phyloP scores from a whole-genome alignment of 1,140 invertebrate genomes.

The Idris sp. region DNA sequence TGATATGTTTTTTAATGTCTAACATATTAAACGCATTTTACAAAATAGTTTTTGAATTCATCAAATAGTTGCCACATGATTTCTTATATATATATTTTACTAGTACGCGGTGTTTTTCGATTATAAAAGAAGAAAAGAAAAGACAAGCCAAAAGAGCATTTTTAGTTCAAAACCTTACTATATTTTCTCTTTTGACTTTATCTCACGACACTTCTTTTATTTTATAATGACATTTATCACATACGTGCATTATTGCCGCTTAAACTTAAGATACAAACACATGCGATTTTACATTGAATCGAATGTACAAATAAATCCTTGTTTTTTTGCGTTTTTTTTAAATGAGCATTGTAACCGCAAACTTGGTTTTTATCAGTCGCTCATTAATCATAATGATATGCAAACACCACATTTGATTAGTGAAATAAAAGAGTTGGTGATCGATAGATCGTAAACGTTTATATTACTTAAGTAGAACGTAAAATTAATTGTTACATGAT shows the following conservation, averaged over 20 bases:
- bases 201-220: conserved; percentile 34
- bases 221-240: conserved; percentile 61
- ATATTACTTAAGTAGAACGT: no score
- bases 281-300: conserved; percentile 33
- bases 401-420: conserved; percentile 24
- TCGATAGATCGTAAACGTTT: no score
- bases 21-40: conserved; percentile 8
- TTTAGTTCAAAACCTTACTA: conserved; percentile 16
- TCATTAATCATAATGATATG: conserved; percentile 48
- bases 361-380: conserved; percentile 10
- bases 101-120: conserved; percentile 24
- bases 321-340: conserved; percentile 15
- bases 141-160: conserved; percentile 36
- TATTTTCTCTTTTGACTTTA: conserved; percentile 49
- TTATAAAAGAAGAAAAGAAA: conserved; percentile 32
- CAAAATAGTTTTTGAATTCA: conserved; percentile 19
- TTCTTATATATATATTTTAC: conserved; percentile 24
- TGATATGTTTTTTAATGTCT: conserved; percentile 12
- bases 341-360: conserved; percentile 11
- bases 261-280: conserved; percentile 52
- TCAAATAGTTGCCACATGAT: conserved; percentile 49
- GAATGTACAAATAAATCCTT: conserved; percentile 28
- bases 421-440: conserved; percentile 18
- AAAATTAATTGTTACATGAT: no score
- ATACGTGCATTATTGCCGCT: conserved; percentile 60